Conservation (phyloP, 2,113 vertebrate genomes). For the Falco punctatus region DNA sequence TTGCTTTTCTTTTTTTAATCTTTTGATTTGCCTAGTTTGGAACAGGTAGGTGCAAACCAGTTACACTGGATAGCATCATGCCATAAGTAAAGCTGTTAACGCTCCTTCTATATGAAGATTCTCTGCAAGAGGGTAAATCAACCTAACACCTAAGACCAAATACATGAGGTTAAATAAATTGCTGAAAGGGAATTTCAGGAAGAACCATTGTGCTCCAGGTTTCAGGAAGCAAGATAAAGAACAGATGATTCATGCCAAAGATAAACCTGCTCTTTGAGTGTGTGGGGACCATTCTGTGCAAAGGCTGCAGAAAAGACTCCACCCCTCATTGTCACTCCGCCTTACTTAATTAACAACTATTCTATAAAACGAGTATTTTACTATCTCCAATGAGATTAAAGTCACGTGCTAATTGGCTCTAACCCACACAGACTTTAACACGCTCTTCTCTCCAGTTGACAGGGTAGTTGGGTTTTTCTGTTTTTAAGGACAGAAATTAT, state of each 20-base stretch:
- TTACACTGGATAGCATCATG: not conserved
- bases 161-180: not conserved
- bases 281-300: not conserved
- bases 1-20: not conserved
- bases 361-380: not conserved
- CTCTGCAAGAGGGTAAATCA: not conserved
- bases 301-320: not conserved
- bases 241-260: not conserved
- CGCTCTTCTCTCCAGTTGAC: not conserved
- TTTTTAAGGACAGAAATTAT: not conserved
- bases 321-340: not conserved
- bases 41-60: not conserved
- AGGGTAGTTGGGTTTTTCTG: not conserved
- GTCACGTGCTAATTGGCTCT: not conserved
- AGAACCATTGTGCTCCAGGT: not conserved
- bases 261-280: not conserved
- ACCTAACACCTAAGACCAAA: not conserved
- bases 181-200: not conserved
- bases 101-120: not conserved
- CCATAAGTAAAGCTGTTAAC: not conserved
- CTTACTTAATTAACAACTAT: not conserved
- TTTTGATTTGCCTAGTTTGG: not conserved
- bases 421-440: not conserved
- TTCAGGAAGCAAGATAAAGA: not conserved
- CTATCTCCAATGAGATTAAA: not conserved